Conservation (phyloP, 2,113 vertebrate species). For the Hippocampus guttulatus region DNA sequence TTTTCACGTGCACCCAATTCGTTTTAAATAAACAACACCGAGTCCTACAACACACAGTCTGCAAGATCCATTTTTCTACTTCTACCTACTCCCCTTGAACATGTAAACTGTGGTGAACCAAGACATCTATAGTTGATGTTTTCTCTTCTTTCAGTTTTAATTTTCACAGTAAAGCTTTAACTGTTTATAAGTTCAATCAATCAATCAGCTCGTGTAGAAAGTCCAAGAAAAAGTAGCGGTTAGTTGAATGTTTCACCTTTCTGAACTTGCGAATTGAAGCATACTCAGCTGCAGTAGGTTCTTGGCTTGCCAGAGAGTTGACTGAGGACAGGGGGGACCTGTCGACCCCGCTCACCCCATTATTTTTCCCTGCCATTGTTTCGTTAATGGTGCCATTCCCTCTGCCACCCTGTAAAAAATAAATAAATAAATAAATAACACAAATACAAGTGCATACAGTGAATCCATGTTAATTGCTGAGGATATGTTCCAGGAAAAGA, state of each 20-base stretch:
- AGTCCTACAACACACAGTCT: too few species aligned
- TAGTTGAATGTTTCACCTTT: conserved; percentile 50
- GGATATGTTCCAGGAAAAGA: neutral
- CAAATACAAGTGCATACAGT: neutral
- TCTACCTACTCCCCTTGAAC: too few species aligned
- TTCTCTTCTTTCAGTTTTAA: too few species aligned
- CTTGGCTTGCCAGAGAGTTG: conserved; percentile 54
- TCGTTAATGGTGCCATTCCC: conserved; percentile 53
- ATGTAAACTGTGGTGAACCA: too few species aligned
- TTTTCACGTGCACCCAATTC: neutral
- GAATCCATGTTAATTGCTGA: neutral
- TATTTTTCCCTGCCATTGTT: conserved; percentile 35
- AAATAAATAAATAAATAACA: neutral
- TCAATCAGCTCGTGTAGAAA: too few species aligned
- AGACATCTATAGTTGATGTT: too few species aligned
- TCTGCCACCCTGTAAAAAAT: conserved; percentile 41
- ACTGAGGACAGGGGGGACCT: conserved; percentile 55
- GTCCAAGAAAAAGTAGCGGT: neutral
- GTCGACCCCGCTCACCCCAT: conserved; percentile 36
- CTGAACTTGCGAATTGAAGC: conserved; percentile 71
- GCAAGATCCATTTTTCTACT: too few species aligned
- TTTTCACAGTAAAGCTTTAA: too few species aligned
- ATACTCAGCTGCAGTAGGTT: conserved; percentile 58
- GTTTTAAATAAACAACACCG: neutral
- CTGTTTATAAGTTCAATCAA: too few species aligned